Conservation (phyloP, 2,113 vertebrate species). For the Sigmodon hispidus region DNA sequence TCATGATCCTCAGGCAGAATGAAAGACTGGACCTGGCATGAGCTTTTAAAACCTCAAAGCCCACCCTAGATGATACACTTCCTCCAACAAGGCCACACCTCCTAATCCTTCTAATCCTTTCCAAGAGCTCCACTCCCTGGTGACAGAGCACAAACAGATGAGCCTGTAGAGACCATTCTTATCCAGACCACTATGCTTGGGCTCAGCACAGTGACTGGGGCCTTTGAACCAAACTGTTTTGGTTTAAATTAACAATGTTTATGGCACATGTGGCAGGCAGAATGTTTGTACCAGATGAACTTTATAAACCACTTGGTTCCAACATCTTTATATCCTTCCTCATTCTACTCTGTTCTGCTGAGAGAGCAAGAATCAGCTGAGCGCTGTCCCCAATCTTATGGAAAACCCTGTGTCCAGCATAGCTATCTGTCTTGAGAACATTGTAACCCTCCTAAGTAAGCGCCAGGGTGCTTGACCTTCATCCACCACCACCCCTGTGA, state of each 20-base stretch:
- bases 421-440: not conserved
- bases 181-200: not conserved
- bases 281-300: not conserved
- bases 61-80: not conserved
- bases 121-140: not conserved
- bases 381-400: not conserved
- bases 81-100: not conserved
- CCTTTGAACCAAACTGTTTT: not conserved
- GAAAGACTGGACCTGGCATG: not conserved
- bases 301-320: not conserved
- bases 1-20: not conserved
- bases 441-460: not conserved
- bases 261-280: not conserved
- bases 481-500: not conserved
- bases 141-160: not conserved
- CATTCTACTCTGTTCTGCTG: not conserved
- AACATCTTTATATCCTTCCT: not conserved
- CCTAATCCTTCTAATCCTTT: not conserved
- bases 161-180: not conserved
- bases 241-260: not conserved
- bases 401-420: not conserved
- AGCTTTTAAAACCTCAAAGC: not conserved
- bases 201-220: not conserved
- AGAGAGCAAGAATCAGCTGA: not conserved
- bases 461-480: not conserved